phyloP scores from a whole-genome alignment of 2,888 invertebrate species.

The Trachelus troglodyta region DNA sequence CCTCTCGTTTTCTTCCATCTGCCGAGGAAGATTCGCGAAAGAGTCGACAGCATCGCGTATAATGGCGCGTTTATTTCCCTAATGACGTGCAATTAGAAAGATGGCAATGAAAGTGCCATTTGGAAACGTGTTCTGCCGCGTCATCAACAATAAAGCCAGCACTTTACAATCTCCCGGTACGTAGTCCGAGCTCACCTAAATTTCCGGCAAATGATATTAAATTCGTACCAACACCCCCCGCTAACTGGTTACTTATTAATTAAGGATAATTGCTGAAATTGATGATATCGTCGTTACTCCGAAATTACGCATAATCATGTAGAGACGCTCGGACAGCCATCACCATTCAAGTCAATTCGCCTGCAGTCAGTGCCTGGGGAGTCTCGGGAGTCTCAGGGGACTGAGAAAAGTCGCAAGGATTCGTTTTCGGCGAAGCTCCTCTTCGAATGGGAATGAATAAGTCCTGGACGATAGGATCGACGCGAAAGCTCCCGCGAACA shows the following conservation, averaged over 20 bases:
- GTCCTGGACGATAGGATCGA: constrained; percentile 53
- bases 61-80: constrained; percentile 28
- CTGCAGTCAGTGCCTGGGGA: constrained; percentile 1
- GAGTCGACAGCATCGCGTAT: constrained; percentile 18
- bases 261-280: constrained; percentile 60
- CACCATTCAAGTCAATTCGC: background rate
- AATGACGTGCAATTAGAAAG: constrained; percentile 58
- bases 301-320: background rate
- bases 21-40: background rate
- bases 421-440: constrained; percentile 37
- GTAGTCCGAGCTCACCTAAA: constrained; percentile 52
- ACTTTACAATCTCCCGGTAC: constrained; percentile 49
- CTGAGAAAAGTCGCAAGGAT: constrained; percentile 17
- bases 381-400: background rate
- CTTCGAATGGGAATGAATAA: constrained; percentile 37
- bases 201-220: constrained; percentile 49
- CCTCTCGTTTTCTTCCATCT: background rate
- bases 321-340: background rate
- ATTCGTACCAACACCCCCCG: constrained; percentile 44
- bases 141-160: constrained; percentile 52
- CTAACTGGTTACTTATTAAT: constrained; percentile 58
- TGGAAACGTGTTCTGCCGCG: constrained; percentile 51
- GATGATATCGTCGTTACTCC: constrained; percentile 49
- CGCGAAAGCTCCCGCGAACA: constrained; percentile 49
- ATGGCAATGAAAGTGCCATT: constrained; percentile 62